A percentile compares a stretch with the other conserved stretches of the same genome.
These are phyloP conservation scores for Eumaeus atala DNA, from an alignment of 1,140 invertebrate species.

Conservation along the genomic window DNA sequence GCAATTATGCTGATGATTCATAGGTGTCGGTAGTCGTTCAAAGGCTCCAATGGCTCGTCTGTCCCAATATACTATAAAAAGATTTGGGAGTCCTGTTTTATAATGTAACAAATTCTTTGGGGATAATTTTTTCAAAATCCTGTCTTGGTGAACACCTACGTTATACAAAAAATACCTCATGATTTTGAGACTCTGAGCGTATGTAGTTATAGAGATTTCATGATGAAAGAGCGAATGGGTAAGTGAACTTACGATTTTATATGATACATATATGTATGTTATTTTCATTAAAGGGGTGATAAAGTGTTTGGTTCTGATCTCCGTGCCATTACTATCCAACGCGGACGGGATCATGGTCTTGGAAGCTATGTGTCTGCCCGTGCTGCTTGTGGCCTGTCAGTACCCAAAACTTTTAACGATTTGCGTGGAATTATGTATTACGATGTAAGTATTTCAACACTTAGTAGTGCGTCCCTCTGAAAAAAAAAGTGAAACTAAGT, in stretches of 20 bases:
- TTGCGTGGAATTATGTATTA: slow-evolving; percentile 83
- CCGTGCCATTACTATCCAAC: slow-evolving; percentile 88
- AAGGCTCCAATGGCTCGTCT: too few relatives aligned
- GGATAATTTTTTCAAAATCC: background rate
- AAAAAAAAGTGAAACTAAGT: too few relatives aligned
- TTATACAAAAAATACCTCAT: background rate
- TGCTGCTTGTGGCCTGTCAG: slow-evolving; percentile 84
- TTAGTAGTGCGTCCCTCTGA: too few relatives aligned
- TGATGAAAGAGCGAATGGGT: slow-evolving; percentile 75
- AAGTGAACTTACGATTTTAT: too few relatives aligned
- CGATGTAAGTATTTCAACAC: slow-evolving; percentile 73
- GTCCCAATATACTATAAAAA: too few relatives aligned
- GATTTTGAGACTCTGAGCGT: background rate
- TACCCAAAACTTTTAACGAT: slow-evolving; percentile 83
- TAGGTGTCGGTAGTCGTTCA: too few relatives aligned
- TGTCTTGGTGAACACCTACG: background rate
- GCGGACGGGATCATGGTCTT: slow-evolving; percentile 92
- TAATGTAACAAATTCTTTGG: too few relatives aligned
- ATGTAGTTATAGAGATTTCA: slow-evolving; percentile 73
- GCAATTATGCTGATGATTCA: too few relatives aligned
- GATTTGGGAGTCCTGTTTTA: too few relatives aligned
- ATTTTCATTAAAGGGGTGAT: background rate
- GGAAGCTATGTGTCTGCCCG: slow-evolving; percentile 88
- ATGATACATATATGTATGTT: too few relatives aligned
- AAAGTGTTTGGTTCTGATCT: slow-evolving; percentile 86